Conservation (phyloP, 2,888 invertebrate genomes). For the Bombylius major region DNA sequence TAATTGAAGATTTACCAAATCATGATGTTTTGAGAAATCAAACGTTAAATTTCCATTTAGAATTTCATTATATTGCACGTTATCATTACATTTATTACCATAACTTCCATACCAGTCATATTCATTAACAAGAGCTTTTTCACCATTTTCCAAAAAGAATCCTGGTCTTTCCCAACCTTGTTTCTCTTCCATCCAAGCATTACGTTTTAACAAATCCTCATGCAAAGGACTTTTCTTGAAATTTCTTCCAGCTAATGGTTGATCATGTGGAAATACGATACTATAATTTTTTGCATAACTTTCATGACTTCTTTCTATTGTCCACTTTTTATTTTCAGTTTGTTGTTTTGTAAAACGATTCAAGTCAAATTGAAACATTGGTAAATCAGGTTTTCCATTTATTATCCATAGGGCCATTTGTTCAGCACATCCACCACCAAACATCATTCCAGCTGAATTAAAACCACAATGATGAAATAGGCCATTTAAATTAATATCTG, state of each 20-base stretch:
- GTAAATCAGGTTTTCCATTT: slow-evolving; percentile 66
- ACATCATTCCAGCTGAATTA: slow-evolving; percentile 87
- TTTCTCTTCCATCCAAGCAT: slow-evolving; percentile 79
- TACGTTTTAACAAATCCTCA: slow-evolving; percentile 49
- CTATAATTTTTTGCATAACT: slow-evolving; percentile 79
- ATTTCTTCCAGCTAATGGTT: slow-evolving; percentile 68
- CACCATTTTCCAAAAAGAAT: slow-evolving; percentile 51
- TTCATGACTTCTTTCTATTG: slow-evolving; percentile 72
- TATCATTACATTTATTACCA: slow-evolving; percentile 50
- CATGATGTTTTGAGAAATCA: slow-evolving; percentile 67
- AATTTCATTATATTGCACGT: slow-evolving; percentile 54
- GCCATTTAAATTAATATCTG: slow-evolving; percentile 52
- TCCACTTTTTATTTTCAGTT: slow-evolving; percentile 58
- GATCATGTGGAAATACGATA: slow-evolving; percentile 71
- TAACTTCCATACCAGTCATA: slow-evolving; percentile 85
- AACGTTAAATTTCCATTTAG: slow-evolving; percentile 65
- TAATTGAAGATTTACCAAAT: slow-evolving; percentile 41
- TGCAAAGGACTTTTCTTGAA: slow-evolving; percentile 55
- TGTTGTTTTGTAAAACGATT: slow-evolving; percentile 68
- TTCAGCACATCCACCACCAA: slow-evolving; percentile 75
- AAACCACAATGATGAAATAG: slow-evolving; percentile 78
- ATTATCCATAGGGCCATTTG: slow-evolving; percentile 78
- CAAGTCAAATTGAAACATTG: slow-evolving; percentile 79
- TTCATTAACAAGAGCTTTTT: slow-evolving; percentile 43
- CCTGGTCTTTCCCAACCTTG: slow-evolving; percentile 79